These are phyloP conservation scores for Psephotus haematonotus DNA, from an alignment of 2,113 vertebrate species.

Conservation along the genomic window DNA sequence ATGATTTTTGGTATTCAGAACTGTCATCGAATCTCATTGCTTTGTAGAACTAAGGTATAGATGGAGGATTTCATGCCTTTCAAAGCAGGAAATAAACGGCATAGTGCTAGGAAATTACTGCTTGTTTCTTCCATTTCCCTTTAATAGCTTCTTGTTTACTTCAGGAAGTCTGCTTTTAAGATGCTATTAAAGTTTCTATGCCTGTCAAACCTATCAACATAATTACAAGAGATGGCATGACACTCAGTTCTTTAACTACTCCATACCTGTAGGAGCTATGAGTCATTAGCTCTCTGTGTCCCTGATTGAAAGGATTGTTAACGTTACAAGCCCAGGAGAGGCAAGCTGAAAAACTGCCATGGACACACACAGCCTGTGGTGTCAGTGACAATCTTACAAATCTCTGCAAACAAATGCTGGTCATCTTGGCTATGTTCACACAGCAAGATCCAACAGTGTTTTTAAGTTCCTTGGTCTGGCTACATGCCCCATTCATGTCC, in stretches of 20 bases:
- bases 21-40: neutral
- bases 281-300: constrained; percentile 4
- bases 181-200: neutral
- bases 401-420: neutral
- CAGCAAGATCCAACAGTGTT: neutral
- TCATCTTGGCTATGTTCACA: neutral
- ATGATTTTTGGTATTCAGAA: neutral
- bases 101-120: neutral
- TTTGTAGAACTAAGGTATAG: neutral
- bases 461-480: neutral
- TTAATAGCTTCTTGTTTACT: constrained; percentile 31
- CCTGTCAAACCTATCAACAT: constrained; percentile 31
- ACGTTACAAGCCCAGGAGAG: neutral
- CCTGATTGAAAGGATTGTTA: neutral
- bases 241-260: constrained; percentile 16
- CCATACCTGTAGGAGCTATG: constrained; percentile 27
- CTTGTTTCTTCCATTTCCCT: neutral
- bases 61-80: neutral
- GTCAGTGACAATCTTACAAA: neutral
- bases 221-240: constrained; percentile 29
- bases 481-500: neutral
- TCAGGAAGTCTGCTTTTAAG: constrained; percentile 36
- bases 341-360: neutral
- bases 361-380: neutral
- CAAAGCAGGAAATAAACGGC: neutral